These are phyloP conservation scores for Lanius collurio DNA, from an alignment of 2,113 vertebrate genomes.

Conservation along the genomic window DNA sequence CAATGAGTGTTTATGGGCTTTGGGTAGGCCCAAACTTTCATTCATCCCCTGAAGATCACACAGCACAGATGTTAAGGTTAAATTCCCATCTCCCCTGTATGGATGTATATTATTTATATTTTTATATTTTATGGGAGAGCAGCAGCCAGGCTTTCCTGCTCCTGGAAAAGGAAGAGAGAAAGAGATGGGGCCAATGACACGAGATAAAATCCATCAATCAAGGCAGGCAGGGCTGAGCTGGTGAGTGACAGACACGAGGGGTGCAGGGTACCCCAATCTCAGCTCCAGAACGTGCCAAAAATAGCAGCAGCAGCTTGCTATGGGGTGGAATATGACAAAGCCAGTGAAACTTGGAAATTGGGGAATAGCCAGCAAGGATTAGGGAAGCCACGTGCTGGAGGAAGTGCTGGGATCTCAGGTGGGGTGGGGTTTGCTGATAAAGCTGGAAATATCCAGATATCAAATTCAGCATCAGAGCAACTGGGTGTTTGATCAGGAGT, in stretches of 20 bases:
- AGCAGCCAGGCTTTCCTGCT: neutral
- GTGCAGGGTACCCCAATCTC: neutral
- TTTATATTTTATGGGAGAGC: neutral
- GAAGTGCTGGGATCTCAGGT: neutral
- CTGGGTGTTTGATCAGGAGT: neutral
- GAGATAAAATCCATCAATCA: neutral
- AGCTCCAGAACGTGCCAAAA: neutral
- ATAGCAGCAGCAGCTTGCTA: neutral
- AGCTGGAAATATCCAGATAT: neutral
- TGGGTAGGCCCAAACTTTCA: neutral
- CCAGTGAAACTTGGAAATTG: neutral
- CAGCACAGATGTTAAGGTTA: neutral
- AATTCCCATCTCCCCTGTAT: neutral
- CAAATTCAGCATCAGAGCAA: neutral
- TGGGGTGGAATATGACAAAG: neutral
- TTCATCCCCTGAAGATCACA: neutral
- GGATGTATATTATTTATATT: too few relatives aligned
- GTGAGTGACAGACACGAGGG: neutral
- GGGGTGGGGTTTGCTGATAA: neutral
- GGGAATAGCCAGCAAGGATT: neutral
- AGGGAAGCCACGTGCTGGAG: rapidly evolving
- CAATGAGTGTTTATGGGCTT: neutral
- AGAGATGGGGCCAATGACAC: neutral
- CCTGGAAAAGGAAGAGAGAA: neutral
- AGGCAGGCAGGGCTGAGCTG: neutral